phyloP scores from a whole-genome alignment of 1,140 invertebrate species.

The Pseudoatta argentina region DNA sequence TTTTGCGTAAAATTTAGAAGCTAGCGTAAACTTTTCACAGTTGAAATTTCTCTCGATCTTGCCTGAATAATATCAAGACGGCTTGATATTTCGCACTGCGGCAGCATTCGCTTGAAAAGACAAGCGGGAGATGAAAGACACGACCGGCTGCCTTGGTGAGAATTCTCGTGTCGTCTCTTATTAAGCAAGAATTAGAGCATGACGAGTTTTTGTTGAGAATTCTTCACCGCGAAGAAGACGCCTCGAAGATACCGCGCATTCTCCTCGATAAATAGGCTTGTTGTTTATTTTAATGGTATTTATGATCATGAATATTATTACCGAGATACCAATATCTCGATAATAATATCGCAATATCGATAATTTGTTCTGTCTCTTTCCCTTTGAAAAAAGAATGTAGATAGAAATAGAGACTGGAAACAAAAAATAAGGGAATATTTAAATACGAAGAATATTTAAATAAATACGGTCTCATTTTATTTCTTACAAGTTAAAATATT shows the following conservation, averaged over 20 bases:
- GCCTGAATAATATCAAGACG: background rate
- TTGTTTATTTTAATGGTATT: constrained; percentile 1
- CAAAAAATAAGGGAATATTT: background rate
- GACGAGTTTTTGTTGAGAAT: constrained; percentile 5
- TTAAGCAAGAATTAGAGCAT: constrained; percentile 45
- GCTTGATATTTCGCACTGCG: constrained; percentile 15
- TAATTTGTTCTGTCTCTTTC: background rate
- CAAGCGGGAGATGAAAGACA: constrained; percentile 37
- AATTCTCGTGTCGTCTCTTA: constrained; percentile 30
- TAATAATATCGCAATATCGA: background rate
- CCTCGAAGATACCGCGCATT: background rate
- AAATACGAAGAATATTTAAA: constrained; percentile 8
- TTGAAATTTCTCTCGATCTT: constrained; percentile 17
- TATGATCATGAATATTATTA: background rate
- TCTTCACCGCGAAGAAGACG: background rate
- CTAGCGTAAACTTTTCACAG: background rate
- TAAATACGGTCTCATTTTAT: background rate
- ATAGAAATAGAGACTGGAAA: background rate
- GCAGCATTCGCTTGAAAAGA: background rate
- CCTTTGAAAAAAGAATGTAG: background rate
- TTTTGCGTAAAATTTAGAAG: constrained; percentile 35
- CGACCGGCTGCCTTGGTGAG: background rate
- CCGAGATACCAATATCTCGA: background rate
- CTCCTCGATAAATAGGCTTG: background rate
- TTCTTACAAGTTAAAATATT: background rate